Conservation (phyloP, 2,113 vertebrate species). For the Clupea harengus region DNA sequence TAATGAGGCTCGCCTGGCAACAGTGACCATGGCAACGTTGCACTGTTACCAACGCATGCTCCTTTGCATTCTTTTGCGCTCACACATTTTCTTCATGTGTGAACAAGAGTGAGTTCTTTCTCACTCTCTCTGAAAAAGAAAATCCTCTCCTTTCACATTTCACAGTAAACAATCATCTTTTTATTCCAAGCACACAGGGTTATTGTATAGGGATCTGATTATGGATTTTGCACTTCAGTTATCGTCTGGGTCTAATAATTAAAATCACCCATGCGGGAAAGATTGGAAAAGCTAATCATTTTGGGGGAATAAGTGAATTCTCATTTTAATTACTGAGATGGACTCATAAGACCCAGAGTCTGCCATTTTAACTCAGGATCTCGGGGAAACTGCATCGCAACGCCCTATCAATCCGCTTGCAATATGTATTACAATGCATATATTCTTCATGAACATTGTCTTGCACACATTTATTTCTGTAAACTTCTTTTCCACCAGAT, state of each 20-base stretch:
- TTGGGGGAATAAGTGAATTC: constrained; percentile 13
- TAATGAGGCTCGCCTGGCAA: constrained; percentile 36
- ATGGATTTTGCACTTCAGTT: constrained; percentile 1
- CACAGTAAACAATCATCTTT: not conserved
- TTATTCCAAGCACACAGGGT: not conserved
- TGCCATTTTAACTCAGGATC: not conserved
- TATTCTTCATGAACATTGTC: not conserved
- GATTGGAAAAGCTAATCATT: constrained; percentile 16
- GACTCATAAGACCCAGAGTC: constrained; percentile 9
- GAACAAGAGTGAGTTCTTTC: not conserved
- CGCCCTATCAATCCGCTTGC: not conserved
- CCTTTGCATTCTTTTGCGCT: constrained; percentile 2
- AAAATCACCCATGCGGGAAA: constrained; percentile 9
- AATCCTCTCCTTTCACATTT: not conserved
- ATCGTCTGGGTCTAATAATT: not conserved
- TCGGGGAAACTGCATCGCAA: not conserved
- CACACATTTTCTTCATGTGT: constrained; percentile 27
- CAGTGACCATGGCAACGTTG: constrained; percentile 44
- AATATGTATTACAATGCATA: not conserved
- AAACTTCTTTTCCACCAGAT: not conserved
- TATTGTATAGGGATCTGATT: constrained; percentile 9
- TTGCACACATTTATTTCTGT: not conserved
- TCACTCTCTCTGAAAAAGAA: not conserved
- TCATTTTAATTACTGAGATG: constrained; percentile 13
- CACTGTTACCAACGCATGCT: constrained; percentile 1